Conservation (phyloP, 1,140 invertebrate species). For the Hycleus cichorii region DNA sequence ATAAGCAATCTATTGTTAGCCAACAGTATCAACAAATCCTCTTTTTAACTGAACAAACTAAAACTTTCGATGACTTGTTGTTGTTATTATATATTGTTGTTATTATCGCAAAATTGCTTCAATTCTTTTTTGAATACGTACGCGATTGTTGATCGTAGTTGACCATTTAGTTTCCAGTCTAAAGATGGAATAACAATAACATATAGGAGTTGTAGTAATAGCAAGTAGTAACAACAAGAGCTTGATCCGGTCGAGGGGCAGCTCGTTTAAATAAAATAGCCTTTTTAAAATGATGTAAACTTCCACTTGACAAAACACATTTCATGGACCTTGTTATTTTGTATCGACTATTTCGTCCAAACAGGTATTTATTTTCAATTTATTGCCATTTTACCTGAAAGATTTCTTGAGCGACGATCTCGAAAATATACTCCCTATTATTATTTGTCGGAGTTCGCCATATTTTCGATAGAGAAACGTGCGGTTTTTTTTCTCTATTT, state of each 20-base stretch:
- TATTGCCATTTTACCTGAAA: constrained; percentile 26
- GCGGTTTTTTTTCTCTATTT: too few relatives aligned
- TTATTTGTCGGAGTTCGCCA: too few relatives aligned
- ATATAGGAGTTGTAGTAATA: too few relatives aligned
- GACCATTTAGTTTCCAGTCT: constrained; percentile 28
- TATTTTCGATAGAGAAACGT: too few relatives aligned
- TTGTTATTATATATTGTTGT: too few relatives aligned
- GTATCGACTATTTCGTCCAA: constrained; percentile 35
- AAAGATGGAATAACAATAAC: constrained; percentile 31
- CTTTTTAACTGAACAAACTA: too few relatives aligned
- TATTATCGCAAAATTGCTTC: background rate
- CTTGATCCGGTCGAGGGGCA: constrained; percentile 29
- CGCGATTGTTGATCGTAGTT: constrained; percentile 15
- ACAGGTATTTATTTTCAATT: constrained; percentile 33
- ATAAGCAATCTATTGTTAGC: too few relatives aligned
- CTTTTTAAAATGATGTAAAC: constrained; percentile 34
- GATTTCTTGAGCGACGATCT: background rate
- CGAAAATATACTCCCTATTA: too few relatives aligned
- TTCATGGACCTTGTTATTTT: constrained; percentile 36
- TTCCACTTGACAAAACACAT: constrained; percentile 37
- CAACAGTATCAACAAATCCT: too few relatives aligned
- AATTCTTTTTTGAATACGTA: constrained; percentile 19
- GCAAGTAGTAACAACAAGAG: background rate
- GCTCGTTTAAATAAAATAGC: constrained; percentile 25
- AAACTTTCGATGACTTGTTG: too few relatives aligned